phyloP scores from a whole-genome alignment of 2,113 vertebrate species.

The Zonotrichia leucophrys region DNA sequence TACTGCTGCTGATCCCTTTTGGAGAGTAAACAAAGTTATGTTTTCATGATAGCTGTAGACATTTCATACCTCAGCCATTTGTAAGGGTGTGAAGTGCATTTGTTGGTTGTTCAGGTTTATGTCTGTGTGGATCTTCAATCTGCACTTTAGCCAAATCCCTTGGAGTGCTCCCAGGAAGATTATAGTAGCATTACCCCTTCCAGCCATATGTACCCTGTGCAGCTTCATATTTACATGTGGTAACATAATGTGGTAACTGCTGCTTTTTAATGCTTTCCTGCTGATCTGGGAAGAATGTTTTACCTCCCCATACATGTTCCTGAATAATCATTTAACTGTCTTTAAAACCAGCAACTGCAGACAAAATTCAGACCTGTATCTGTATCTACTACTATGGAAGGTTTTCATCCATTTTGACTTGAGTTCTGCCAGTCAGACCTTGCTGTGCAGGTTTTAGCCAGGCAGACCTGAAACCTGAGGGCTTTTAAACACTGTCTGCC shows the following conservation, averaged over 20 bases:
- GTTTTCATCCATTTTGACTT: background rate
- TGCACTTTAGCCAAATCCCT: conserved; percentile 30
- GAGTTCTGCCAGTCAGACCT: background rate
- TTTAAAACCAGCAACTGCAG: background rate
- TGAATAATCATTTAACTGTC: background rate
- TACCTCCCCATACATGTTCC: background rate
- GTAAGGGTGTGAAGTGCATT: background rate
- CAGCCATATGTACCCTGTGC: conserved; percentile 1
- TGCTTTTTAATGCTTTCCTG: background rate
- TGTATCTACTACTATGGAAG: background rate
- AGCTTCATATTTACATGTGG: background rate
- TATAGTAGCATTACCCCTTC: conserved; percentile 26
- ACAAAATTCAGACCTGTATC: background rate
- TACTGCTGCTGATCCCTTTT: background rate
- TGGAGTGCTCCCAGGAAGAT: conserved; percentile 4
- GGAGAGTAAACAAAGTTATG: background rate
- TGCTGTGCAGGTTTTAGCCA: background rate
- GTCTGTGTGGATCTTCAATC: background rate
- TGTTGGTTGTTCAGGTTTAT: conserved; percentile 16
- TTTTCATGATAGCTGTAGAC: background rate
- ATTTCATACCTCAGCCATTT: background rate
- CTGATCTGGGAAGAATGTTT: background rate
- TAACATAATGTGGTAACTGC: background rate
- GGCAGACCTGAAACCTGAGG: background rate
- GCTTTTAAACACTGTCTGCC: conserved; percentile 3